A percentile compares a stretch with the other conserved stretches of the same genome.
Evolutionary conservation across 2,113 vertebrate genomes (phyloP).

Genomic region (Athene cunicularia): DNA sequence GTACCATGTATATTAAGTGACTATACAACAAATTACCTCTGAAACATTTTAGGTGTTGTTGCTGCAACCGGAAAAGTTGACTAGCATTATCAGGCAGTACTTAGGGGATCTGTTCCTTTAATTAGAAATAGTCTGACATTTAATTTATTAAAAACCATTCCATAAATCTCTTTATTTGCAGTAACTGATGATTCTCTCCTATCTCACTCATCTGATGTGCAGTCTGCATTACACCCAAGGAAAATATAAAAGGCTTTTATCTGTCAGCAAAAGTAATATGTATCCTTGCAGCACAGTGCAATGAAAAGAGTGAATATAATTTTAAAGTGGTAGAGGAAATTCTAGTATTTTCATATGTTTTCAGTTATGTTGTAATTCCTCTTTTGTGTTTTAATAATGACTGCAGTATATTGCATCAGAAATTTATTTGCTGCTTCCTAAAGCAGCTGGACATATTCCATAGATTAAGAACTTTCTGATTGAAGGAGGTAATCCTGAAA

Average conservation of each 20-base stretch:
- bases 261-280: neutral
- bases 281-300: neutral
- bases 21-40: neutral
- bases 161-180: neutral
- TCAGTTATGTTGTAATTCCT: neutral
- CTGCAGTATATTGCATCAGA: neutral
- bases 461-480: neutral
- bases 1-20: neutral
- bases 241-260: slow-evolving; percentile 2
- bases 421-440: neutral
- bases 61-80: neutral
- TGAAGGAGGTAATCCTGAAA: neutral
- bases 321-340: neutral
- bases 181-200: neutral
- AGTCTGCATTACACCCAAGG: neutral
- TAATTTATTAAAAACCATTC: neutral
- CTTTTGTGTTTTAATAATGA: neutral
- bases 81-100: neutral
- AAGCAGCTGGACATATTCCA: neutral
- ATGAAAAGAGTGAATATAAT: neutral
- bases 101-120: neutral
- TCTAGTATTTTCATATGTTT: neutral
- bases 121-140: neutral
- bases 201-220: neutral
- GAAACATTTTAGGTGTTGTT: neutral